phyloP scores from a whole-genome alignment of 1,140 invertebrate species.

The Bombus difficillimus region DNA sequence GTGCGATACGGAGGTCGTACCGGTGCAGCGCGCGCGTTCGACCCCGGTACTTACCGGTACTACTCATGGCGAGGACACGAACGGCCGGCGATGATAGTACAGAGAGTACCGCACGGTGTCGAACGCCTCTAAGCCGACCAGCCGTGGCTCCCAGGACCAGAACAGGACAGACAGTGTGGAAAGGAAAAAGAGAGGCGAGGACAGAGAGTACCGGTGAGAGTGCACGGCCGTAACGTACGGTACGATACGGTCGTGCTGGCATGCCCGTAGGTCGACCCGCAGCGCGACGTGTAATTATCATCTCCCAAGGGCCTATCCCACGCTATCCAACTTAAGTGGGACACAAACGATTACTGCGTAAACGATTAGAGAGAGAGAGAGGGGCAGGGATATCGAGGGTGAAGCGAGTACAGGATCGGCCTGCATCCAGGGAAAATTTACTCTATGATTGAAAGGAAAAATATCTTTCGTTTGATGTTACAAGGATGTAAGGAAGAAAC shows the following conservation, averaged over 20 bases:
- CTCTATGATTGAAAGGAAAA: too few relatives aligned
- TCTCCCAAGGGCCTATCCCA: constrained; percentile 79
- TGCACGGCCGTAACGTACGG: constrained; percentile 66
- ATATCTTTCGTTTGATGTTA: neutral
- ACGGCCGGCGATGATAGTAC: constrained; percentile 66
- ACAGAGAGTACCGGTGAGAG: constrained; percentile 67
- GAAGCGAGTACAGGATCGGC: neutral
- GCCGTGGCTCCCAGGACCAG: constrained; percentile 43
- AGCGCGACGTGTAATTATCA: constrained; percentile 77
- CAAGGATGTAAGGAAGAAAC: neutral
- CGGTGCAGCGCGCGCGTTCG: constrained; percentile 51
- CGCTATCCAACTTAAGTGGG: constrained; percentile 75
- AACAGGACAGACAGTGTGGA: constrained; percentile 31
- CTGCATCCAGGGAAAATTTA: neutral
- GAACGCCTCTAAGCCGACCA: constrained; percentile 58
- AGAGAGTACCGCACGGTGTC: constrained; percentile 66
- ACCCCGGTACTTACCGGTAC: constrained; percentile 62
- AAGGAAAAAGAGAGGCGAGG: constrained; percentile 53
- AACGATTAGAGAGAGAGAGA: constrained; percentile 67
- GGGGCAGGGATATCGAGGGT: constrained; percentile 24
- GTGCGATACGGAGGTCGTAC: constrained; percentile 71
- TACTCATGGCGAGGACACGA: constrained; percentile 56
- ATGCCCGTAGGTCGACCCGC: constrained; percentile 65
- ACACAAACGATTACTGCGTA: constrained; percentile 71
- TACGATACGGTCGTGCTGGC: constrained; percentile 69